Evolutionary conservation across 2,113 vertebrate species (phyloP), one percentile per base, ranked within the genome.

Genomic region (Microcebus griseorufus): DNA sequence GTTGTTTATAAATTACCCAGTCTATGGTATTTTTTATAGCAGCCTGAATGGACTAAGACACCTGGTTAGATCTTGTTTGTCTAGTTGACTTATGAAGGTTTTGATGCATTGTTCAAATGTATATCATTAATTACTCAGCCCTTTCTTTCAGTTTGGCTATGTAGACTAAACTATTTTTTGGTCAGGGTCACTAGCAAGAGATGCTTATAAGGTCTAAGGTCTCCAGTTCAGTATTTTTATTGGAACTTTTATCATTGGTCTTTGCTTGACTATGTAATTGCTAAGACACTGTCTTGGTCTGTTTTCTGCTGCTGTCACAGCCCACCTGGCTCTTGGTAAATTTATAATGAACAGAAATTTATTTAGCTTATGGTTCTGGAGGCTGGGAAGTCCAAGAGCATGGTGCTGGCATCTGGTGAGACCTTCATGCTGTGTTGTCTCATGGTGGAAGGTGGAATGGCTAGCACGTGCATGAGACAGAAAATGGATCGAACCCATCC

Each of bases 201-300:
- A 11, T 62, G 25, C 58, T 96, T 81, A 27, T 20, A 42, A 88
- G 22, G 39, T 58, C 62, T 70, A 32, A n/a, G 55, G 48, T 90
- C 93, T 93, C 37, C 34, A 91, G 37, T 34, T 88, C 29, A 37
- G 18, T 48, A 16, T 95, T 85, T 96, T 88, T 78, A 87, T 80
- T 84, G 39, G 53, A 72, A 93, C 39, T 45, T 93, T 39, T 53
- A 32, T 79, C 48, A 23, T 69, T 60, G 53, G 48, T 82, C 45
- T 53, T 90, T 84, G 39, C 27, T 82, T 17, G 32, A 58, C 27
- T 79, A 0, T 86, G 60, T 42, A 78, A 78, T 78, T 93, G 60
- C 81, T 64, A 73, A 90, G 32, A 42, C 73, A 65, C 60, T 67
- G 62, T 64, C 62, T 64, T 64, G 5, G 62, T 29, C 62, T 64